Evolutionary conservation across 2,888 invertebrate genomes (phyloP).

Genomic region (Amiota communis): DNA sequence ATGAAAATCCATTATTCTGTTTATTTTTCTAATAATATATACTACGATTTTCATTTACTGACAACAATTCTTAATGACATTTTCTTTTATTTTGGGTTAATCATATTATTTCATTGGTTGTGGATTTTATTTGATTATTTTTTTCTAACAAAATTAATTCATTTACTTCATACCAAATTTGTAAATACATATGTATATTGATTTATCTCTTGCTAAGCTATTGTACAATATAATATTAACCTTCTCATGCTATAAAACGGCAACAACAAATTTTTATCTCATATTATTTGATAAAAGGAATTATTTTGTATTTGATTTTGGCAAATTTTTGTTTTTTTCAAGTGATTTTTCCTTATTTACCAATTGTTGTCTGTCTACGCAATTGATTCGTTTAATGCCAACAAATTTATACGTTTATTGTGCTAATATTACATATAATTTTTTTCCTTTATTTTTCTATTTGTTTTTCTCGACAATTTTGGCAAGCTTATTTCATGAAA

Average conservation of each 20-base stretch:
- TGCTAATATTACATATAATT: background rate
- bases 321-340: background rate
- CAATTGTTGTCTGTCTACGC: background rate
- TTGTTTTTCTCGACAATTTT: conserved; percentile 7
- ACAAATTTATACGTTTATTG: conserved; percentile 22
- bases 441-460: too few species aligned
- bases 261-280: too few species aligned
- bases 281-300: background rate
- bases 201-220: background rate
- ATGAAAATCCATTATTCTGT: conserved; percentile 40
- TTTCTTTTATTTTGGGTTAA: background rate
- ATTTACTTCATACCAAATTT: conserved; percentile 11
- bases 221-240: too few species aligned
- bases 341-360: conserved; percentile 10
- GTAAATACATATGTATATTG: background rate
- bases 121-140: background rate
- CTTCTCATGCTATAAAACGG: too few species aligned
- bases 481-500: background rate
- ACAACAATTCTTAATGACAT: background rate
- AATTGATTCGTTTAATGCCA: conserved; percentile 25
- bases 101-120: background rate
- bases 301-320: conserved; percentile 3
- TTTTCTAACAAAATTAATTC: background rate
- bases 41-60: conserved; percentile 39
- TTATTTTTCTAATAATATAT: conserved; percentile 27